Evolutionary conservation across 2,888 invertebrate species (phyloP).

Genomic region (Apodemia zela): DNA sequence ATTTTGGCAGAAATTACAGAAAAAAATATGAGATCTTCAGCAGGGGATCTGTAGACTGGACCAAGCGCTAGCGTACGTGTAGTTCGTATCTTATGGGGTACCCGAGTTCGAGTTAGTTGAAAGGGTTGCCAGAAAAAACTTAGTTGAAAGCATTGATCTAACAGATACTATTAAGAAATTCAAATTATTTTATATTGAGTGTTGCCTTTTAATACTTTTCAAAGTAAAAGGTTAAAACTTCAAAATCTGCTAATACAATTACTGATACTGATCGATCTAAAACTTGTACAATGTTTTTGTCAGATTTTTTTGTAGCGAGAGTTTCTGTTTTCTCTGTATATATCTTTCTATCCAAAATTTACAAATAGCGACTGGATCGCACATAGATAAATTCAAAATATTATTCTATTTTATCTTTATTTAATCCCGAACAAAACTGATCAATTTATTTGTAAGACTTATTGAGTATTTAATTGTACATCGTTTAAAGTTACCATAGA

Average conservation of each 20-base stretch:
- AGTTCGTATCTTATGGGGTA: too few relatives aligned
- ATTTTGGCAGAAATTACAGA: too few relatives aligned
- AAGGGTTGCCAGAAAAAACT: too few relatives aligned
- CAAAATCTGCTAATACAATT: neutral
- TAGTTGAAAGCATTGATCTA: too few relatives aligned
- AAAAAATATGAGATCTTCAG: too few relatives aligned
- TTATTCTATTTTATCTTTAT: neutral
- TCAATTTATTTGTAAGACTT: conserved; percentile 57
- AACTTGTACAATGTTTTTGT: neutral
- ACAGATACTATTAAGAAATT: too few relatives aligned
- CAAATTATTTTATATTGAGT: too few relatives aligned
- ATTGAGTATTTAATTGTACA: conserved; percentile 66
- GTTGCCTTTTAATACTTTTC: too few relatives aligned
- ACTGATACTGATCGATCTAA: neutral
- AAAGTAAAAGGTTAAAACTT: too few relatives aligned
- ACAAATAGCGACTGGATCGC: conserved; percentile 69
- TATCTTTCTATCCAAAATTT: conserved; percentile 36
- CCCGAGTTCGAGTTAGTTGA: too few relatives aligned
- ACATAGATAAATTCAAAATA: conserved; percentile 29
- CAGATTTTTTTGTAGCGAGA: conserved; percentile 3
- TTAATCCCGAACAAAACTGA: neutral
- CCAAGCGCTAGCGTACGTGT: too few relatives aligned
- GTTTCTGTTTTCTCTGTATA: neutral
- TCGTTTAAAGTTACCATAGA: conserved; percentile 74
- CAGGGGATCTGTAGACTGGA: too few relatives aligned